Evolutionary conservation across 2,888 invertebrate genomes (phyloP).

Genomic region (Lordiphosa andalusiaca): DNA sequence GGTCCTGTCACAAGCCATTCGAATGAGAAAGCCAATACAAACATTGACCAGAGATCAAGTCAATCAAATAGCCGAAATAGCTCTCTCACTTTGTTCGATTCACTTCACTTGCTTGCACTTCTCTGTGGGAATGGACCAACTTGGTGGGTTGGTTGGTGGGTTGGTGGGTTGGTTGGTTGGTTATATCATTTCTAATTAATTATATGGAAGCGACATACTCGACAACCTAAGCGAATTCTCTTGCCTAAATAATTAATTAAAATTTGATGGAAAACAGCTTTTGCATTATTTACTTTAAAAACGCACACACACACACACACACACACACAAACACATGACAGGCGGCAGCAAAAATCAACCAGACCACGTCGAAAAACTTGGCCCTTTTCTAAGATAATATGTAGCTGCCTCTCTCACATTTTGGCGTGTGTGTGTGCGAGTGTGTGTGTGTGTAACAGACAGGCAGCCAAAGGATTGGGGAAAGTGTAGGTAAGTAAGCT

Average conservation of each 20-base stretch:
- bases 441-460: slow-evolving; percentile 30
- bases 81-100: too few relatives aligned
- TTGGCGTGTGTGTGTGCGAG: neutral
- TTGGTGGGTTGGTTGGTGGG: too few relatives aligned
- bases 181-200: slow-evolving; percentile 67
- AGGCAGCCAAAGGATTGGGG: slow-evolving; percentile 26
- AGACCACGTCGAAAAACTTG: slow-evolving; percentile 31
- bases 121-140: too few relatives aligned
- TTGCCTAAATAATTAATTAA: slow-evolving; percentile 79
- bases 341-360: slow-evolving; percentile 33
- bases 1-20: too few relatives aligned
- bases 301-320: too few relatives aligned
- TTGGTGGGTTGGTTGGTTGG: slow-evolving; percentile 15
- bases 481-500: neutral
- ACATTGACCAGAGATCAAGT: too few relatives aligned
- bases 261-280: slow-evolving; percentile 79
- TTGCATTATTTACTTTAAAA: slow-evolving; percentile 78
- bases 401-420: slow-evolving; percentile 1
- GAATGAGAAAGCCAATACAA: too few relatives aligned
- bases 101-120: too few relatives aligned
- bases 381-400: slow-evolving; percentile 37
- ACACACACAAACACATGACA: slow-evolving; percentile 41
- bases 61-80: too few relatives aligned
- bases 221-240: slow-evolving; percentile 53
- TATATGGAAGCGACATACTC: slow-evolving; percentile 46